Evolutionary conservation across 2,797 vertebrate species (phyloP), one percentile per base, ranked within the genome.

Genomic region (Microchirus variegatus): DNA sequence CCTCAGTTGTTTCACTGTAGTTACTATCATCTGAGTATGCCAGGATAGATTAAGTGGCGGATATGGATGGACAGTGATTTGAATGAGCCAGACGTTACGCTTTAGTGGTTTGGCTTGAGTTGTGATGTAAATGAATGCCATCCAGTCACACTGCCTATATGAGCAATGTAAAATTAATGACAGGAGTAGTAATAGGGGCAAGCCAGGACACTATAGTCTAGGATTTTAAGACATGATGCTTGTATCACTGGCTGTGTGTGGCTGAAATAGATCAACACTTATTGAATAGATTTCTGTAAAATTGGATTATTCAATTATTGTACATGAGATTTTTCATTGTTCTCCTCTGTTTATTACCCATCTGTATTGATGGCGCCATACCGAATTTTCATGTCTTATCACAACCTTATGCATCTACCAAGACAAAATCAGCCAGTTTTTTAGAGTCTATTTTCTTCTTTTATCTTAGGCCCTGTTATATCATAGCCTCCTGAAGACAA

Each of bases 41-140:
- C 59, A 56, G 37, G 59, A 82, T 47, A 78, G 51, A 84, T 80
- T 60, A 70, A 63, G 56, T 54, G 55, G 43, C 65, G 52, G 57
- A 61, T 75, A 57, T 60, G 72, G 63, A 78, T 59, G 53, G 52
- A 79, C 66, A 73, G 63, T 56, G 52, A 67, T 75, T 78, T 83
- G 77, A 48, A 82, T 75, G 77, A 80, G 56, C 73, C 67, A 78
- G 65, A 84, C 69, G 67, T 82, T 80, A 31, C 14, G 22, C 48
- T 51, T 75, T 62, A 59, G 68, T 78, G 53, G 51, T 68, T 61
- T 71, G 62, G 61, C 63, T 62, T 66, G 36, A 47, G 26, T 62
- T 66, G 36, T 47, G 26, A 78, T 78, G 53, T 59, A 50, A 73
- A 72, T 70, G 65, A 17, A 63, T 47, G 49, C 59, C 62, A 43